These are phyloP conservation scores for Achatina immaculata DNA, from an alignment of 1,140 invertebrate genomes.

Conservation along the genomic window DNA sequence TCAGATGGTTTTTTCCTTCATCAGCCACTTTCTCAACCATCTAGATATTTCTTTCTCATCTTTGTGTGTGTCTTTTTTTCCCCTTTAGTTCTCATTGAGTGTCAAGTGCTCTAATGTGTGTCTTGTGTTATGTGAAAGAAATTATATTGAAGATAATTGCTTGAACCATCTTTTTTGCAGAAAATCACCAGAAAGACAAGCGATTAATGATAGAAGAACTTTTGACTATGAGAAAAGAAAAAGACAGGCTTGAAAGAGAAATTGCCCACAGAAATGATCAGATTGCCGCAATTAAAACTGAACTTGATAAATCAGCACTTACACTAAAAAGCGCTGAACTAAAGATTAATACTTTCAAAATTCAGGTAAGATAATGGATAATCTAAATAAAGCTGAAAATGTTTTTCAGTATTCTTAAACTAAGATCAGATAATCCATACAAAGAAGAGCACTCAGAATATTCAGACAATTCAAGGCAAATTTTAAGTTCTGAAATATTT, in stretches of 20 bases:
- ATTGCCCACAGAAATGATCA: slow-evolving; percentile 58
- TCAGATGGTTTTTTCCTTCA: not conserved
- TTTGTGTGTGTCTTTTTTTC: not conserved
- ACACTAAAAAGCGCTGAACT: slow-evolving; percentile 64
- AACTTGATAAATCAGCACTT: slow-evolving; percentile 61
- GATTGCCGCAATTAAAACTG: slow-evolving; percentile 56
- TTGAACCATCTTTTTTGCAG: slow-evolving; percentile 42
- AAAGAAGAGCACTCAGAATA: too few relatives aligned
- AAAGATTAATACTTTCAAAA: slow-evolving; percentile 62
- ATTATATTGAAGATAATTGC: not conserved
- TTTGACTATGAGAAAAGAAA: slow-evolving; percentile 66
- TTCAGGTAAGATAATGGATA: slow-evolving; percentile 54
- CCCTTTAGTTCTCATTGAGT: not conserved
- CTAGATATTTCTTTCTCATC: not conserved
- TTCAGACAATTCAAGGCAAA: too few relatives aligned
- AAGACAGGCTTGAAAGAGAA: slow-evolving; percentile 58
- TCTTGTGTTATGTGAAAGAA: not conserved
- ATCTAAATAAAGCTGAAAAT: not conserved
- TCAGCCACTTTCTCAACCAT: not conserved
- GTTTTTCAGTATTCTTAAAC: not conserved
- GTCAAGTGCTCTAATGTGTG: not conserved
- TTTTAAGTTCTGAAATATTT: too few relatives aligned
- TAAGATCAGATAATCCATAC: not conserved
- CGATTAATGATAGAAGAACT: slow-evolving; percentile 66
- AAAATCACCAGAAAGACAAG: slow-evolving; percentile 58